These are phyloP conservation scores for Magallana ariakensis DNA, from an alignment of 1,140 invertebrate genomes.

Conservation along the genomic window DNA sequence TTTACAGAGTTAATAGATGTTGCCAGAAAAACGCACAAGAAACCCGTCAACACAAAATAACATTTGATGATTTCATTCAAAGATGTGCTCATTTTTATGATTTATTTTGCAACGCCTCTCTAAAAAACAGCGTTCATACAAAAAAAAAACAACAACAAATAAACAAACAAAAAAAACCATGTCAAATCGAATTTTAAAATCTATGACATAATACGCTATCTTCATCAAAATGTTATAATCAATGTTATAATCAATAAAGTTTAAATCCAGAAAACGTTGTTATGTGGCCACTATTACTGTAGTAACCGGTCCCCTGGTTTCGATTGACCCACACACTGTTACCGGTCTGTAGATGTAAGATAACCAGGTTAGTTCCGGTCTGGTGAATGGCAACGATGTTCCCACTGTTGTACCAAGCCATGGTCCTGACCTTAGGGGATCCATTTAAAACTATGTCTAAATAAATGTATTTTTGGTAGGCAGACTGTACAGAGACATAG, in stretches of 20 bases:
- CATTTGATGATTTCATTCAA: too few species aligned
- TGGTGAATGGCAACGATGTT: not conserved
- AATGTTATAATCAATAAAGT: not conserved
- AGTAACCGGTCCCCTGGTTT: not conserved
- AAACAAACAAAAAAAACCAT: too few species aligned
- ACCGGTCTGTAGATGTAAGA: not conserved
- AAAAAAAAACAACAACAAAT: too few species aligned
- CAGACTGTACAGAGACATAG: constrained; percentile 26
- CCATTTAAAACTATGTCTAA: constrained; percentile 23
- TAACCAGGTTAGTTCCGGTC: constrained; percentile 19
- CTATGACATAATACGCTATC: too few species aligned
- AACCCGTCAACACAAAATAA: too few species aligned
- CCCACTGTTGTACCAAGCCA: constrained; percentile 11
- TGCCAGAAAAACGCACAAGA: too few species aligned
- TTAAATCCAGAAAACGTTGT: constrained; percentile 30
- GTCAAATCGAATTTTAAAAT: too few species aligned
- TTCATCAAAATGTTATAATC: too few species aligned
- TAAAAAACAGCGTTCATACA: too few species aligned
- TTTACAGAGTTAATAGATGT: too few species aligned
- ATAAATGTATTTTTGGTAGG: not conserved
- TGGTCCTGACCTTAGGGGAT: not conserved
- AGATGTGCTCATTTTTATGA: too few species aligned
- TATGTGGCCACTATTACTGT: not conserved
- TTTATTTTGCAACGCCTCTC: too few species aligned
- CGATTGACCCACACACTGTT: constrained; percentile 16